Evolutionary conservation across 2,113 vertebrate species (phyloP).

Genomic region (Fregetta grallaria): DNA sequence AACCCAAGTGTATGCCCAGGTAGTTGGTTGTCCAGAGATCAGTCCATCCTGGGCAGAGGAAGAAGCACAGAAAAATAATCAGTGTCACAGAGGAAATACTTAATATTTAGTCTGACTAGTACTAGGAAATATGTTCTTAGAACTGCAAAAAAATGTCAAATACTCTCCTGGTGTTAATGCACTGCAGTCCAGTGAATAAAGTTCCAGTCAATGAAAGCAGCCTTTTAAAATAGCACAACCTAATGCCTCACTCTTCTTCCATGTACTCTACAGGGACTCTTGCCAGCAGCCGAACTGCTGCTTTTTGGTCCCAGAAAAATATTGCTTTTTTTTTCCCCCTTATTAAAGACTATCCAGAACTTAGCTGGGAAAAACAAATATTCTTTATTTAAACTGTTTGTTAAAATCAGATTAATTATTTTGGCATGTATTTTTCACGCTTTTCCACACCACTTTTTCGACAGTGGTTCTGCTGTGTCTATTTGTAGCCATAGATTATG

Average conservation of each 20-base stretch:
- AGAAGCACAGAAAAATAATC: not conserved
- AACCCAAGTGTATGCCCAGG: not conserved
- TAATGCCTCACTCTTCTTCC: not conserved
- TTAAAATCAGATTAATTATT: not conserved
- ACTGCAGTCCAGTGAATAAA: not conserved
- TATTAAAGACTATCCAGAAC: not conserved
- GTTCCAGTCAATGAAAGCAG: slow-evolving; percentile 9
- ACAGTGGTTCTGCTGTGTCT: not conserved
- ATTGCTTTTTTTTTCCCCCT: not conserved
- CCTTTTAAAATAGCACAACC: slow-evolving; percentile 26
- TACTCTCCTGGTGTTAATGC: not conserved
- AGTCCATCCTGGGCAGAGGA: not conserved
- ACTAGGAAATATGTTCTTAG: not conserved
- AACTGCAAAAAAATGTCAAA: not conserved
- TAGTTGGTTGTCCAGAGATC: not conserved
- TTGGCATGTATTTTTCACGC: not conserved
- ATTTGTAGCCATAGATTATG: not conserved
- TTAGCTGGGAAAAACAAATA: not conserved
- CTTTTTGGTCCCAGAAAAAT: slow-evolving; percentile 1
- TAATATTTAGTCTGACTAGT: not conserved
- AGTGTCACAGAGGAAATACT: not conserved
- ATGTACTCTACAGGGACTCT: not conserved
- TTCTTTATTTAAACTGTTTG: not conserved
- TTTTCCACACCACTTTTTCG: not conserved
- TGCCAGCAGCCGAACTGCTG: not conserved